A percentile compares a stretch with the other conserved stretches of the same genome.
These are phyloP conservation scores for Heliconius eleuchia DNA, from an alignment of 1,140 invertebrate genomes.

Conservation along the genomic window DNA sequence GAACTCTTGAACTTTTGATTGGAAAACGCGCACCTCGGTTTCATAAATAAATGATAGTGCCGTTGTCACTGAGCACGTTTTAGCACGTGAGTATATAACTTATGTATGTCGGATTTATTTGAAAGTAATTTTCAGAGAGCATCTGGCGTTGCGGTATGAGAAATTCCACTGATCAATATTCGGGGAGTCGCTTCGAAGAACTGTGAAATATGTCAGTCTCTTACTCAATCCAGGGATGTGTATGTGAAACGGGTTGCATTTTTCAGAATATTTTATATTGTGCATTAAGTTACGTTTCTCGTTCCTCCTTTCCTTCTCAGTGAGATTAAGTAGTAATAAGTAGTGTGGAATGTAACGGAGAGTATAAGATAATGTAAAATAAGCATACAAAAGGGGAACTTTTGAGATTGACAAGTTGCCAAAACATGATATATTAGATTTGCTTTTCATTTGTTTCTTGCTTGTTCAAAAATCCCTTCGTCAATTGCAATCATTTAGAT, in stretches of 20 bases:
- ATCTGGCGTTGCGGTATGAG: conserved; percentile 74
- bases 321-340: too few species aligned
- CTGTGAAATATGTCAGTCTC: conserved; percentile 74
- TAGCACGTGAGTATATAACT: conserved; percentile 43
- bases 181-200: conserved; percentile 67
- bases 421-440: too few species aligned
- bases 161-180: conserved; percentile 78
- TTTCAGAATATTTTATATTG: conserved; percentile 16
- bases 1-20: conserved; percentile 12
- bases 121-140: conserved; percentile 76
- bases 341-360: too few species aligned
- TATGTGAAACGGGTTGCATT: conserved; percentile 31
- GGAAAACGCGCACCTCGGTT: conserved; percentile 28
- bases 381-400: too few species aligned
- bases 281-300: neutral
- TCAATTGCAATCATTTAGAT: too few species aligned
- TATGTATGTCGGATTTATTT: conserved; percentile 70
- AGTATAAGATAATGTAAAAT: too few species aligned
- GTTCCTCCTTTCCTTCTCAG: neutral
- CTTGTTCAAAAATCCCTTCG: too few species aligned
- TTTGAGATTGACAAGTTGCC: too few species aligned
- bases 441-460: too few species aligned
- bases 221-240: conserved; percentile 49
- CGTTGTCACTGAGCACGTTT: conserved; percentile 40
- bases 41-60: conserved; percentile 44